Base-by-base conservation (phyloP, 2,113 vertebrate species). In the Salvelinus sp. region DNA sequence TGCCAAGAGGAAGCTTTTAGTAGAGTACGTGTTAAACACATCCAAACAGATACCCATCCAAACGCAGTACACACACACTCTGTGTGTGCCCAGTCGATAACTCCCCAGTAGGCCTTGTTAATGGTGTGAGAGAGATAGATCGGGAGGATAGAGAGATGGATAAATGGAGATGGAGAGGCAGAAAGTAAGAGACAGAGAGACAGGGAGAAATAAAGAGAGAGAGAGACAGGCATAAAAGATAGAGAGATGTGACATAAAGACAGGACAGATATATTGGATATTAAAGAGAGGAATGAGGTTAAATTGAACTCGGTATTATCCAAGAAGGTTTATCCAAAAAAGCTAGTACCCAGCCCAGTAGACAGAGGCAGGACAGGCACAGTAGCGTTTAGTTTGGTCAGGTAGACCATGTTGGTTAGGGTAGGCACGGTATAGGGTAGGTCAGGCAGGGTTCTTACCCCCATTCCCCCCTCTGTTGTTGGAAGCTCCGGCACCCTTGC, bases 371-470 rank as follows among this genome's bases (percentile, higher is more conserved):
- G 62, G 18, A 22, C 5, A 22, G 62, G 20, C 62, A n/a, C 62
- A 63, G 62, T 20, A 57, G 18, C 4, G 54, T 20, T 18, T 57
- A 44, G 54, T 20, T 5, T 20, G 54, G 54, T 57, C 13, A 57
- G 54, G 54, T 62, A 62, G 50, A 5, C 50, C 38, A 18, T n/a
- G 25, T 66, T 69, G 50, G 28, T 70, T 60, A 63, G 18, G 27
- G 30, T 20, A 25, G 4, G 62, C 16, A 4, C n/a, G 30, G 18
- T 14, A 47, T 2, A 27, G 23, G 16, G 67, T 2, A n/a, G 60
- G 44, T 25, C 69, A 76, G 62, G 23, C 79, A 73, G n/a, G 50
- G 68, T 83, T 75, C 83, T 90, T 83, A 88, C 86, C 90, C 38
- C 74, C 47, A 10, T 75, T 74, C 70, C 69, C 0, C 47, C 78